Conservation (phyloP, 23 tunicate genomes). For the Botrylloides violaceus region DNA sequence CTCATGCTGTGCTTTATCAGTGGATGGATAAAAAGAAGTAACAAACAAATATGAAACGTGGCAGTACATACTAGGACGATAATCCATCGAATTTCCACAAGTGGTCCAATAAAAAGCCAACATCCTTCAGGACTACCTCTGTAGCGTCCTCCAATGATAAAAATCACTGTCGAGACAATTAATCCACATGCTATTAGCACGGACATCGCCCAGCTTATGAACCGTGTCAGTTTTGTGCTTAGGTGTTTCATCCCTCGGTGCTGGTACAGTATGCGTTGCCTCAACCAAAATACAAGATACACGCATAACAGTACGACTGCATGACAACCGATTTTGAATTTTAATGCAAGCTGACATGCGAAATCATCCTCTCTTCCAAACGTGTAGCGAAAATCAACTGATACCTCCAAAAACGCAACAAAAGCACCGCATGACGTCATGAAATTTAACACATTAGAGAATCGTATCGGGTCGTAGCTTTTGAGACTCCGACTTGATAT, state of each 20-base stretch:
- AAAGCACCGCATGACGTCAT: background rate
- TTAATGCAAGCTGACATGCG: slow-evolving; percentile 6
- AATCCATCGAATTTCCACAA: background rate
- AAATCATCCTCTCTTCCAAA: background rate
- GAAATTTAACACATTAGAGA: background rate
- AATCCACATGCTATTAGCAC: background rate
- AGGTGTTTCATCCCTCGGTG: slow-evolving; percentile 13
- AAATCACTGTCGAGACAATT: background rate
- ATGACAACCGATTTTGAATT: slow-evolving; percentile 5
- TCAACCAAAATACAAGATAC: slow-evolving; percentile 6
- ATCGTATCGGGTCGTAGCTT: too few relatives aligned
- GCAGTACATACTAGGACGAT: background rate
- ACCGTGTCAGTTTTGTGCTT: background rate
- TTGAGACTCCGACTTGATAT: too few relatives aligned
- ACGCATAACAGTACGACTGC: background rate
- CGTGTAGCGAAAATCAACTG: background rate
- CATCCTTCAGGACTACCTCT: background rate
- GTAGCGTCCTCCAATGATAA: background rate
- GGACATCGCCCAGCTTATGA: slow-evolving; percentile 9
- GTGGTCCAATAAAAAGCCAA: background rate
- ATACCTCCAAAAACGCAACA: background rate
- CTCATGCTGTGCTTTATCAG: background rate
- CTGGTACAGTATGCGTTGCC: slow-evolving; percentile 20
- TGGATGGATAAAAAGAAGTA: background rate
- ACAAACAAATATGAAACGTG: background rate